Percentiles rank a stretch among this genome's conserved stretches.
These are phyloP conservation scores for Coregonus ussuriensis DNA, from an alignment of 2,797 vertebrate genomes.

Conservation along the genomic window DNA sequence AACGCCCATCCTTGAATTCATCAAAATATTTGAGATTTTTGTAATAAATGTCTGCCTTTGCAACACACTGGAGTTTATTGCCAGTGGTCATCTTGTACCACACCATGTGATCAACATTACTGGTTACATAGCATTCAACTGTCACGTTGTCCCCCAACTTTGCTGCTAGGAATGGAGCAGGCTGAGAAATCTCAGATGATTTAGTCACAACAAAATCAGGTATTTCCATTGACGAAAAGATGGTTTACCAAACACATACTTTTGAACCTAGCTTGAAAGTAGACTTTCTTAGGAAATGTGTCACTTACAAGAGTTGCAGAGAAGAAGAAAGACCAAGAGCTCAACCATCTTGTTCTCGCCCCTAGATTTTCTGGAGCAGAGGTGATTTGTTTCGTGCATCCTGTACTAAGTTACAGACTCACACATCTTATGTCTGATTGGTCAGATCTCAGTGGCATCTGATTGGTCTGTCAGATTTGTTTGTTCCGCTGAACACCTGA, in stretches of 20 bases:
- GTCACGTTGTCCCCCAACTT: too few relatives aligned
- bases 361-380: not conserved
- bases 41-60: not conserved
- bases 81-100: constrained; percentile 28
- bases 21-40: not conserved
- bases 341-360: not conserved
- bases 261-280: not conserved
- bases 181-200: not conserved
- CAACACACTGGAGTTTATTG: not conserved
- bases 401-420: not conserved
- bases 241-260: not conserved
- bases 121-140: not conserved
- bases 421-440: not conserved
- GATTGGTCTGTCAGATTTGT: not conserved
- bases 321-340: not conserved
- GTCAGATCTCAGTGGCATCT: not conserved
- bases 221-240: not conserved
- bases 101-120: not conserved
- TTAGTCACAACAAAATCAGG: constrained; percentile 1
- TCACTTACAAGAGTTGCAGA: not conserved
- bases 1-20: not conserved
- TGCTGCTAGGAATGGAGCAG: too few relatives aligned
- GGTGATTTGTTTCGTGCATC: not conserved
- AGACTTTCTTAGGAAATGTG: not conserved
- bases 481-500: not conserved